Evolutionary conservation across 2,797 vertebrate genomes (phyloP).

Genomic region (Nasua narica): DNA sequence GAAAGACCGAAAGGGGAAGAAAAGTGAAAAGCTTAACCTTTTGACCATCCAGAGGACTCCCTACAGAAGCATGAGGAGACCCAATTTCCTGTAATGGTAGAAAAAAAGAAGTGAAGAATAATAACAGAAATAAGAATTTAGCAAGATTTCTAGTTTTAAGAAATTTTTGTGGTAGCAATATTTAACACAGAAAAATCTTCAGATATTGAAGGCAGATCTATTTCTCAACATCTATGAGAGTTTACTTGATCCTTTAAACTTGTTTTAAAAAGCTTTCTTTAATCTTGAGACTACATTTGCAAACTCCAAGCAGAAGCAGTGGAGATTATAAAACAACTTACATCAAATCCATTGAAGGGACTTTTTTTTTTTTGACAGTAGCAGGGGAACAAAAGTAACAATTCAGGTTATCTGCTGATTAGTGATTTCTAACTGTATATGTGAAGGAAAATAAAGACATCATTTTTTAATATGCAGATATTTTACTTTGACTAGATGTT

Average conservation of each 20-base stretch:
- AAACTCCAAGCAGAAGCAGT: background rate
- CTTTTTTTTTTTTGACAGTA: background rate
- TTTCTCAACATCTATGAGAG: background rate
- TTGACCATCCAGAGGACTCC: conserved; percentile 82
- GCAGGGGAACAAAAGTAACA: background rate
- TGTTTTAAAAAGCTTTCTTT: background rate
- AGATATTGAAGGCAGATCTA: background rate
- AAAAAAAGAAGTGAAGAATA: conserved; percentile 78
- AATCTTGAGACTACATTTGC: background rate
- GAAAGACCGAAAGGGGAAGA: conserved; percentile 51
- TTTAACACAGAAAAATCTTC: conserved; percentile 2
- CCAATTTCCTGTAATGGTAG: conserved; percentile 83
- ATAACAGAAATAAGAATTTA: conserved; percentile 51
- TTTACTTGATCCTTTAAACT: conserved; percentile 46
- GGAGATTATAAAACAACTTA: background rate
- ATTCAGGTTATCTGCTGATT: background rate
- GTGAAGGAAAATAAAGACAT: background rate
- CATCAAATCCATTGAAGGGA: background rate
- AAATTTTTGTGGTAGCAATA: background rate
- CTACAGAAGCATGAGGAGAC: conserved; percentile 83
- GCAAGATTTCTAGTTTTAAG: background rate
- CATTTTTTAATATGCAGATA: background rate
- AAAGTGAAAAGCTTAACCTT: conserved; percentile 82
- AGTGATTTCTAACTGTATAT: background rate
- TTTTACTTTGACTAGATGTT: background rate